These are phyloP conservation scores for Drosophila sechellia DNA, from an alignment of 1,140 invertebrate species.

Conservation along the genomic window DNA sequence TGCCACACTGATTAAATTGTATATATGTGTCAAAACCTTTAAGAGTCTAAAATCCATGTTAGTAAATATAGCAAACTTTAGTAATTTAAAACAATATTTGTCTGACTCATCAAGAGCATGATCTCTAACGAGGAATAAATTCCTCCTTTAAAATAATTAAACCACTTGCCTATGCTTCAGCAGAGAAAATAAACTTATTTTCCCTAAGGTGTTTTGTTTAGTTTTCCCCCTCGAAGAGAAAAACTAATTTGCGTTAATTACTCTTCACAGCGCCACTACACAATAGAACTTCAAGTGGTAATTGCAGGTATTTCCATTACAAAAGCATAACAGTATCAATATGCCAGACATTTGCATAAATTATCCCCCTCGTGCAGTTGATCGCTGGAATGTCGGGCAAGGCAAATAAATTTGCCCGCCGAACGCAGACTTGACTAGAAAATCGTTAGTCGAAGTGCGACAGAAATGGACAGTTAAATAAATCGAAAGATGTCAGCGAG, in stretches of 20 bases:
- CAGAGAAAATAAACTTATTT: constrained; percentile 6
- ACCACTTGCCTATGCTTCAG: constrained; percentile 17
- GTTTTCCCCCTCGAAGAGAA: constrained; percentile 9
- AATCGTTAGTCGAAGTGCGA: constrained; percentile 78
- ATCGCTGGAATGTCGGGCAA: constrained; percentile 57
- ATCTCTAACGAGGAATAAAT: constrained; percentile 1
- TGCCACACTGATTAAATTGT: neutral
- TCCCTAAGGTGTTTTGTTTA: constrained; percentile 23
- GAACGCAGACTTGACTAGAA: constrained; percentile 70
- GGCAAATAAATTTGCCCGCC: constrained; percentile 50
- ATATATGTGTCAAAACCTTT: neutral
- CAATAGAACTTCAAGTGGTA: constrained; percentile 58
- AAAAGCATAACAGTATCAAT: constrained; percentile 64
- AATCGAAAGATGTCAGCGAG: constrained; percentile 73
- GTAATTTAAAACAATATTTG: neutral
- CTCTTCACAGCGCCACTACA: constrained; percentile 19
- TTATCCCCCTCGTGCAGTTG: constrained; percentile 21
- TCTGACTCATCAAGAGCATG: neutral
- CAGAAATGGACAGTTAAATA: constrained; percentile 77
- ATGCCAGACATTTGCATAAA: constrained; percentile 56
- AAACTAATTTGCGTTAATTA: constrained; percentile 59
- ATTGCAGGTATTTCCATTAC: constrained; percentile 63
- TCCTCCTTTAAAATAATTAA: constrained; percentile 31
- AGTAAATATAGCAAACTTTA: neutral
- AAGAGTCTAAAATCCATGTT: neutral